These are phyloP conservation scores for Ataeniobius toweri DNA, from an alignment of 2,797 vertebrate species.

Conservation along the genomic window DNA sequence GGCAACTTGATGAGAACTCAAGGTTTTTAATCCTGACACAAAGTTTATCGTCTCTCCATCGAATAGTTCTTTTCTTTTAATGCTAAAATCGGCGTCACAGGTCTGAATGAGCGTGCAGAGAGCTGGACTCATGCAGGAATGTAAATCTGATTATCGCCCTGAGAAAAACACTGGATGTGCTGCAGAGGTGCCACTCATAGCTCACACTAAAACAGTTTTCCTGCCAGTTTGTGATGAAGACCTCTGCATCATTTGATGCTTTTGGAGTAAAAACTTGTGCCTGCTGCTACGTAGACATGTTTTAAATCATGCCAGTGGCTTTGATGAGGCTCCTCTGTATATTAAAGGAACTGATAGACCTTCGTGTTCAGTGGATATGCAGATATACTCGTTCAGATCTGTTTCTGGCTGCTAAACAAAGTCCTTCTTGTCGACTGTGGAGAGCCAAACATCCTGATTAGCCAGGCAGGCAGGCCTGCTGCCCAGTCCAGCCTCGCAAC, in stretches of 20 bases:
- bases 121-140: slow-evolving; percentile 50
- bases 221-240: slow-evolving; percentile 22
- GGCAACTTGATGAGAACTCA: background rate
- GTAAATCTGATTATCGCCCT: slow-evolving; percentile 25
- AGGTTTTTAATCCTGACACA: slow-evolving; percentile 25
- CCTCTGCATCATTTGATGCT: slow-evolving; percentile 1
- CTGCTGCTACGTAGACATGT: slow-evolving; percentile 13
- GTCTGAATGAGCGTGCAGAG: slow-evolving; percentile 41
- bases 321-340: slow-evolving; percentile 12
- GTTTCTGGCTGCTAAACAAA: slow-evolving; percentile 66
- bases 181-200: background rate
- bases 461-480: slow-evolving; percentile 71
- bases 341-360: slow-evolving; percentile 38
- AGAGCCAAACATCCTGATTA: slow-evolving; percentile 66
- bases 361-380: slow-evolving; percentile 47
- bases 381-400: slow-evolving; percentile 52
- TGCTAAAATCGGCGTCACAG: slow-evolving; percentile 39
- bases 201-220: slow-evolving; percentile 6
- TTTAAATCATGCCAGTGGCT: slow-evolving; percentile 33
- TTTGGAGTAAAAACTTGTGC: background rate
- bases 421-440: slow-evolving; percentile 64
- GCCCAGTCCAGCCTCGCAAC: slow-evolving; percentile 78
- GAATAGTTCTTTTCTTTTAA: slow-evolving; percentile 13
- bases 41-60: slow-evolving; percentile 31
- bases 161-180: slow-evolving; percentile 62